phyloP scores from a whole-genome alignment of 2,113 vertebrate genomes.

The Oncorhynchus keta region DNA sequence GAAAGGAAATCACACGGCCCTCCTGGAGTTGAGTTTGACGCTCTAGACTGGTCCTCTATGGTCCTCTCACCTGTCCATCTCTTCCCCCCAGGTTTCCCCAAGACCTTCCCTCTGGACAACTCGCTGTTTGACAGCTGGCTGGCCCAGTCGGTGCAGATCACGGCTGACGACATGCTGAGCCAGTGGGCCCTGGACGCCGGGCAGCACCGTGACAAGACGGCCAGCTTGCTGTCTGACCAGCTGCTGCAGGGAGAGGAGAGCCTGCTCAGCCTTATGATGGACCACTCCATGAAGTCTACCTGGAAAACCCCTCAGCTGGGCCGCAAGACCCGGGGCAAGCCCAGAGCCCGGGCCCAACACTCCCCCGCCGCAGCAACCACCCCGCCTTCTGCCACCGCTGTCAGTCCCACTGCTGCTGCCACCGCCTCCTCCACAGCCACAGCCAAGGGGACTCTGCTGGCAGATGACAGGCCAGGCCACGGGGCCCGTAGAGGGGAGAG shows the following conservation, averaged over 20 bases:
- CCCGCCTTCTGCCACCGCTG: constrained; percentile 22
- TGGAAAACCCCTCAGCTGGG: constrained; percentile 85
- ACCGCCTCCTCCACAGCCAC: constrained; percentile 20
- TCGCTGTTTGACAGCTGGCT: constrained; percentile 96
- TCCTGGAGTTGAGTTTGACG: no score
- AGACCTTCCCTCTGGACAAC: constrained; percentile 90
- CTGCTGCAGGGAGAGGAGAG: constrained; percentile 92
- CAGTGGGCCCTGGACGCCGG: constrained; percentile 89
- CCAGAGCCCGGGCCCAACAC: constrained; percentile 76
- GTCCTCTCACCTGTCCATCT: background rate
- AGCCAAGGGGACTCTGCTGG: background rate
- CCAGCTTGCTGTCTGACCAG: constrained; percentile 89
- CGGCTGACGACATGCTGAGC: constrained; percentile 91
- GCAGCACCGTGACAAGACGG: constrained; percentile 79
- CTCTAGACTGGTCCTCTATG: background rate
- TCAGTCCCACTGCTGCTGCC: constrained; percentile 13
- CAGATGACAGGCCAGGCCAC: constrained; percentile 38
- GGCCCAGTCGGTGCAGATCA: constrained; percentile 93
- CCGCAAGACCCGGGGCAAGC: constrained; percentile 79
- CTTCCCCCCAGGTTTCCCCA: constrained; percentile 79
- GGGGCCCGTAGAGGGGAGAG: constrained; percentile 50
- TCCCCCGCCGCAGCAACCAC: constrained; percentile 5
- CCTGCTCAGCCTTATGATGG: constrained; percentile 94
- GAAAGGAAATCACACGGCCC: no score
- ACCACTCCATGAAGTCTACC: constrained; percentile 86